phyloP scores from a whole-genome alignment of 2,797 vertebrate genomes.

The Gambelia wislizenii region DNA sequence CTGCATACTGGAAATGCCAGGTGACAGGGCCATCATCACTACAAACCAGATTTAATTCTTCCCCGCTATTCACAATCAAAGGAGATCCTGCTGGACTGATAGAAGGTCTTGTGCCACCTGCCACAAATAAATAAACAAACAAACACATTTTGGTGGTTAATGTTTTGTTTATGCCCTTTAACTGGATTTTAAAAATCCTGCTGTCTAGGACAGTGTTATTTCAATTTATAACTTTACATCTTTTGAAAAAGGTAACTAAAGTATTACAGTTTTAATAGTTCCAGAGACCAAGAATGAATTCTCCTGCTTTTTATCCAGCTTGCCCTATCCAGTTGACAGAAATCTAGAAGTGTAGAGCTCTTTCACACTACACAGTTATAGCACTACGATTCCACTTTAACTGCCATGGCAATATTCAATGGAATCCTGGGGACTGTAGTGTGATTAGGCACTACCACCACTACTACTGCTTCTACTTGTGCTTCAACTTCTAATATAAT shows the following conservation, averaged over 20 bases:
- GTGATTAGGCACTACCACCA: too few species aligned
- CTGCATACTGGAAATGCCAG: slow-evolving; percentile 84
- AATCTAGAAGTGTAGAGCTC: background rate
- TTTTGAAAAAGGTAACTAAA: background rate
- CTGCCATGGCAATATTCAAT: too few species aligned
- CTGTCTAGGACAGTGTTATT: background rate
- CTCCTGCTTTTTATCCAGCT: background rate
- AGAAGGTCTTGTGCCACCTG: slow-evolving; percentile 59
- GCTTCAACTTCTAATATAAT: too few species aligned
- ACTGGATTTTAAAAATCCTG: background rate
- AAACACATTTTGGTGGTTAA: slow-evolving; percentile 2
- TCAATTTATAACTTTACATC: slow-evolving; percentile 8
- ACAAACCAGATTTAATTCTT: slow-evolving; percentile 83
- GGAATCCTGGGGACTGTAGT: too few species aligned
- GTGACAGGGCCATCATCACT: slow-evolving; percentile 77
- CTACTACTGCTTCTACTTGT: too few species aligned
- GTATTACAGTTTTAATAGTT: background rate
- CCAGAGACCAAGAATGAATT: background rate
- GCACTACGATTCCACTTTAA: too few species aligned
- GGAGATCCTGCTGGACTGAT: slow-evolving; percentile 76
- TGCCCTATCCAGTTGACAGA: too few species aligned
- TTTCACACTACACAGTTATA: too few species aligned
- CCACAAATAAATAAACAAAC: background rate
- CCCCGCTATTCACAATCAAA: slow-evolving; percentile 80
- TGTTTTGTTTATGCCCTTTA: background rate